phyloP scores from a whole-genome alignment of 2,888 invertebrate genomes.

The Hemaris fuciformis region DNA sequence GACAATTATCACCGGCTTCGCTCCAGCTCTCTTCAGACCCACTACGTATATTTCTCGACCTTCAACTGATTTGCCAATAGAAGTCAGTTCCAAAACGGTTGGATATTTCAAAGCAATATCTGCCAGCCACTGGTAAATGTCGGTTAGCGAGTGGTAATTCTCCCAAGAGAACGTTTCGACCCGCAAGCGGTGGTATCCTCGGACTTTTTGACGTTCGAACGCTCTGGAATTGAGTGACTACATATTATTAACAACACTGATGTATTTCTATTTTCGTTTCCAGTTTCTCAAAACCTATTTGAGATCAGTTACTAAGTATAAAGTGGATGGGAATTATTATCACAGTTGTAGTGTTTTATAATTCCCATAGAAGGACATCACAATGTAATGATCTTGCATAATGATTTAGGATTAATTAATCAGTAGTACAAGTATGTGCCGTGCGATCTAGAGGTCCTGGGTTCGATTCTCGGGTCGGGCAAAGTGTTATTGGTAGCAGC shows the following conservation, averaged over 20 bases:
- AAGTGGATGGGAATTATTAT: no score
- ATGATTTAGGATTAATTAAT: no score
- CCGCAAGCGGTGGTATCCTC: constrained; percentile 35
- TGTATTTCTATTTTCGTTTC: no score
- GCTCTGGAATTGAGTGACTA: constrained; percentile 44
- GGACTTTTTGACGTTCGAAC: constrained; percentile 46
- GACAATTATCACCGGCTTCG: constrained; percentile 73
- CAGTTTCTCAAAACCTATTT: no score
- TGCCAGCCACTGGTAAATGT: constrained; percentile 82
- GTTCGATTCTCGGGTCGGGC: no score
- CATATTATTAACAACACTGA: neutral
- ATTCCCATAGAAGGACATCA: no score
- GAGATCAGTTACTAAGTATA: no score
- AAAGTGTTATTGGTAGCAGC: no score
- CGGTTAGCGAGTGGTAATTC: constrained; percentile 80
- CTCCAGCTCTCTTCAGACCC: constrained; percentile 27
- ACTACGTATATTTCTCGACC: constrained; percentile 61
- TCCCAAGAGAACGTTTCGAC: constrained; percentile 65
- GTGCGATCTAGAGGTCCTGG: no score
- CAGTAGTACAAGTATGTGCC: no score
- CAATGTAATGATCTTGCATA: no score
- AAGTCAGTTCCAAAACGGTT: constrained; percentile 47
- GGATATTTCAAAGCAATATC: constrained; percentile 65
- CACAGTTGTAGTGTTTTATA: no score
- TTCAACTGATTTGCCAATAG: constrained; percentile 70